Evolutionary conservation across 2,113 vertebrate species (phyloP), one percentile per base, ranked within the genome.

Genomic region (Tachysurus fulvidraco): DNA sequence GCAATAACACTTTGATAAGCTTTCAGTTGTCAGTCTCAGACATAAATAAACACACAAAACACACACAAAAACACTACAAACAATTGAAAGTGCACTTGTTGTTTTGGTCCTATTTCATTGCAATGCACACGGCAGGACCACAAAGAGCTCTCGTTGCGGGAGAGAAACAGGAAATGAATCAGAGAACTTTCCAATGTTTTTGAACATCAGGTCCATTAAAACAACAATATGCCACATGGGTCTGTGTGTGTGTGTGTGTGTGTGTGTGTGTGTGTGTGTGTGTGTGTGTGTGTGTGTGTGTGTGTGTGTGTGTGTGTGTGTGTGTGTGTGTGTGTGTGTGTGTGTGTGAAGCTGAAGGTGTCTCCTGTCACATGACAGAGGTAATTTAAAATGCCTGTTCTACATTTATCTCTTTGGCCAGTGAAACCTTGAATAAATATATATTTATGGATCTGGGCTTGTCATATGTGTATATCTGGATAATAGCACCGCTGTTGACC

Each of bases 11-110:
- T 92, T 91, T 92, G 92, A 93, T 94, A 93, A 93, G 93, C 92
- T 92, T 93, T 95, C 93, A 92, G 85, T 60, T 80, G 77, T 79
- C 77, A 79, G 4, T 79, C 25, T 71, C 30, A 7, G 16, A 30
- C 36, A 52, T 21, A 50, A 9, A 50, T 50, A 23, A 17, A 71
- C 60, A 14, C 90, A 81, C 92, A 91, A 91, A 83, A 73, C 36
- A 86, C 57, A 59, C 50, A 73, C 25, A 73, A 57, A 86, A 14
- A 73, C 65, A 25, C 91, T 88, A 85, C 92, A 90, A 90, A 89
- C 93, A 92, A 95, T 94, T 95, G 94, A 93, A 74, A 74, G 65
- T 93, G 91, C 92, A 91, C 93, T 94, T 95, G 93, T 94, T 94
- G 94, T 94, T 93, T 94, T 92, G 93, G 92, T 93, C 92, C 90